Evolutionary conservation across 2,113 vertebrate genomes (phyloP).

Genomic region (Dasyurus viverrinus): DNA sequence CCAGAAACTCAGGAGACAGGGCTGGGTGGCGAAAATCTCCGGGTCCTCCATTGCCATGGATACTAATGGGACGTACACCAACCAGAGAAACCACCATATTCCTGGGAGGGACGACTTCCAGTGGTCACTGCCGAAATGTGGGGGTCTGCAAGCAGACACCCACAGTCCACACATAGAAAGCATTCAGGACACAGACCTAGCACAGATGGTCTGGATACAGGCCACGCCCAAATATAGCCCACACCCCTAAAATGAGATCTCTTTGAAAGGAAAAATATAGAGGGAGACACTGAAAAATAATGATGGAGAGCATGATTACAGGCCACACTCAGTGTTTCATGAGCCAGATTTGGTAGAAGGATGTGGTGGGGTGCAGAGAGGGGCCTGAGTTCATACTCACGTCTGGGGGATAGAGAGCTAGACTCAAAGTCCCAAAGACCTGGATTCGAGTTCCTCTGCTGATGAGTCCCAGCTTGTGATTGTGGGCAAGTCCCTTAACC

Average conservation of each 20-base stretch:
- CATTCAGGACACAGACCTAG: background rate
- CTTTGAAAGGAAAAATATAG: constrained; percentile 1
- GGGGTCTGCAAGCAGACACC: background rate
- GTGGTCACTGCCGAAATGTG: background rate
- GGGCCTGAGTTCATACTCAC: background rate
- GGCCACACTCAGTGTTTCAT: background rate
- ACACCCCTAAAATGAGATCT: background rate
- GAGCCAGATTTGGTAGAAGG: background rate
- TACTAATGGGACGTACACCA: background rate
- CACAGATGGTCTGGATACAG: background rate
- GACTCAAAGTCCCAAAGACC: background rate
- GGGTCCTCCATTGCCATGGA: background rate
- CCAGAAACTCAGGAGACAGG: background rate
- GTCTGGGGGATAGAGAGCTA: background rate
- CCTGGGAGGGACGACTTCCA: background rate
- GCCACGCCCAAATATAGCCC: background rate
- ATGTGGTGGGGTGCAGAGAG: background rate
- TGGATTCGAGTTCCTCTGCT: background rate
- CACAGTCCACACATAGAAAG: background rate
- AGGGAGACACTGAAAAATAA: constrained; percentile 1
- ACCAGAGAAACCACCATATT: background rate
- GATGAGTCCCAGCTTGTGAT: background rate
- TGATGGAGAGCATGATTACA: background rate
- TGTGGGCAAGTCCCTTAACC: background rate
- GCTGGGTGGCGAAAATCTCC: background rate